phyloP scores from a whole-genome alignment of 2,113 vertebrate species.

The Ciconia stormi region DNA sequence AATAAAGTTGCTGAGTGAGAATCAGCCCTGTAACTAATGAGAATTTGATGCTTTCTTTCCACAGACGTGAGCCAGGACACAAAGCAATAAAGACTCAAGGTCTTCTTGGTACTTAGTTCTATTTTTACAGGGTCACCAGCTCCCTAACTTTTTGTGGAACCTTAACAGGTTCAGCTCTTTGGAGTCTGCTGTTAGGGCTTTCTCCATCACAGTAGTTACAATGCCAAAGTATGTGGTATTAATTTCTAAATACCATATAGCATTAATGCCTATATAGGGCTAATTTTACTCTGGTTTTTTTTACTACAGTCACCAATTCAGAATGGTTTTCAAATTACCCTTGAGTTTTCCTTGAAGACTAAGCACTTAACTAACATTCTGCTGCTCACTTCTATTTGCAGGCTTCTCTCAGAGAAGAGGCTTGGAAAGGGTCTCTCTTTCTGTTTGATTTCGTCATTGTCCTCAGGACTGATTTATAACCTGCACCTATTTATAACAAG shows the following conservation, averaged over 20 bases:
- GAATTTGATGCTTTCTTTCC: background rate
- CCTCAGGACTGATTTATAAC: background rate
- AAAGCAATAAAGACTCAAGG: background rate
- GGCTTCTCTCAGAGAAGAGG: background rate
- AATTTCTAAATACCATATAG: background rate
- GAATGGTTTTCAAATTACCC: background rate
- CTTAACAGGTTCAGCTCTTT: background rate
- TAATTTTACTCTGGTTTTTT: background rate
- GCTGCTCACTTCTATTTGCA: background rate
- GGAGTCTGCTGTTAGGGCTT: background rate
- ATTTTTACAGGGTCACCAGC: background rate
- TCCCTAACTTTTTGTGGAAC: background rate
- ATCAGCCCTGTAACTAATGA: background rate
- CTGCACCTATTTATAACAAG: background rate
- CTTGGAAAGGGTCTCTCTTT: background rate
- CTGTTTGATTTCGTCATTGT: background rate
- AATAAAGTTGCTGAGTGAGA: background rate
- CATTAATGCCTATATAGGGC: background rate
- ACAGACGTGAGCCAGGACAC: background rate
- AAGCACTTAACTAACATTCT: background rate
- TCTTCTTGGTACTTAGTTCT: background rate
- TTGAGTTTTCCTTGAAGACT: background rate
- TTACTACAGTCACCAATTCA: background rate
- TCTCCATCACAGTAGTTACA: background rate
- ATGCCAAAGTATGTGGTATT: background rate